Conservation (phyloP, 2,113 vertebrate genomes). For the Ovis aries region ARS-UI_Ramb_v3.0 NC_056074.1:19240501-19241000, state of each 20-base stretch:
- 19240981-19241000: neutral
- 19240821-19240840: constrained; percentile 21
- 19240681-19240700: neutral
- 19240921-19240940: constrained; percentile 9
- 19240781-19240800: constrained; percentile 27
- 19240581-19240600: neutral
- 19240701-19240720: neutral
- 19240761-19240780: neutral
- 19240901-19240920: constrained; percentile 37
- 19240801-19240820: constrained; percentile 33
- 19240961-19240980: neutral
- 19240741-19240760: neutral
- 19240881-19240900: constrained; percentile 44
- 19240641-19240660: neutral
- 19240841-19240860: constrained; percentile 51
- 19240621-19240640: neutral
- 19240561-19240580: neutral
- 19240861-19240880: constrained; percentile 52
- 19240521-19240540: neutral
- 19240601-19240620: neutral
- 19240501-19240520: neutral
- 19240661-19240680: neutral
- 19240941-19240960: constrained; percentile 18
- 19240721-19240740: neutral
- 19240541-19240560: neutral